A percentile compares a stretch with the other conserved stretches of the same genome.
phyloP scores from a whole-genome alignment of 2,888 invertebrate genomes.

The Chrysomela aeneicollis region DNA sequence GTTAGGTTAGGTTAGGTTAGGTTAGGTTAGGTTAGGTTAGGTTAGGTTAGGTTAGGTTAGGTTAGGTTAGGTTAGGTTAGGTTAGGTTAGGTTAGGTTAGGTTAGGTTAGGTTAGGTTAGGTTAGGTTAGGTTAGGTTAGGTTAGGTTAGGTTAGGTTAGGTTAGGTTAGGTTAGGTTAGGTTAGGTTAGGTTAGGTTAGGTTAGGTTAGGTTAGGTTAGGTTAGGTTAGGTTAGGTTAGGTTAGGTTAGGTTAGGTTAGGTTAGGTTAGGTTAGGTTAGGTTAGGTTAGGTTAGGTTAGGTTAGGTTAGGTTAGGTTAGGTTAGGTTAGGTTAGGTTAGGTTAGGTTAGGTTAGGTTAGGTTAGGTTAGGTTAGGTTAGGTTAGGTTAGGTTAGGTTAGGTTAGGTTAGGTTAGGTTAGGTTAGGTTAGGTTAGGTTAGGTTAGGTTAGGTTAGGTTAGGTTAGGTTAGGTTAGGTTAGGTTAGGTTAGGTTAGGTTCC shows the following conservation, averaged over 20 bases:
- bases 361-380: constrained; percentile 27
- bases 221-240: constrained; percentile 21
- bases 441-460: constrained; percentile 37
- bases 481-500: constrained; percentile 23
- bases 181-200: constrained; percentile 30
- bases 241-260: no score
- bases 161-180: constrained; percentile 6
- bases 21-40: no score
- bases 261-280: not conserved
- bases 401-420: constrained; percentile 39
- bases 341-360: constrained; percentile 32
- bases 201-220: constrained; percentile 37
- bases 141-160: not conserved
- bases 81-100: no score
- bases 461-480: constrained; percentile 36
- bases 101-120: no score
- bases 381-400: constrained; percentile 37
- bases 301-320: constrained; percentile 25
- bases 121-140: constrained; percentile 32
- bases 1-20: no score
- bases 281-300: constrained; percentile 6
- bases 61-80: no score
- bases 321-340: constrained; percentile 26
- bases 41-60: no score
- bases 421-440: constrained; percentile 37